Evolutionary conservation across 2,113 vertebrate genomes (phyloP).

Genomic region (Notothenia coriiceps): DNA sequence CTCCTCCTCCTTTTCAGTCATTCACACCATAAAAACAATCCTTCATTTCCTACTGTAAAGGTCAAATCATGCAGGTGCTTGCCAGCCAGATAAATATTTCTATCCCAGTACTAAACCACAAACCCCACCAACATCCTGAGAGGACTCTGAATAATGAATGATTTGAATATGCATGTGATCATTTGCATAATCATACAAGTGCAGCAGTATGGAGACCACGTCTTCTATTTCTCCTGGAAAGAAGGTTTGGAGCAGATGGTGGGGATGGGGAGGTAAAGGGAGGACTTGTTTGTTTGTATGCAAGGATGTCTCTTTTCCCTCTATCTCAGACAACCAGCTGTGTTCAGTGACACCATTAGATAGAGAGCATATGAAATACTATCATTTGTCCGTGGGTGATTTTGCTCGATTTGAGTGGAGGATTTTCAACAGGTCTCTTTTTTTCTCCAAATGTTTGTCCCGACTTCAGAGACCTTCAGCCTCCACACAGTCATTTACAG

Average conservation of each 20-base stretch:
- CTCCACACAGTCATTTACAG: not conserved
- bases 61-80: constrained; percentile 69
- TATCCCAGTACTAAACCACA: constrained; percentile 32
- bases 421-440: constrained; percentile 4
- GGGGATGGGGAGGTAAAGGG: constrained; percentile 8
- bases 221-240: constrained; percentile 59
- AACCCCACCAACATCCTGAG: constrained; percentile 27
- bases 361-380: constrained; percentile 3
- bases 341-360: constrained; percentile 5
- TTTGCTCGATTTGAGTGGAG: constrained; percentile 6
- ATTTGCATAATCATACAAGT: constrained; percentile 68
- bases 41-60: constrained; percentile 63
- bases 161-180: constrained; percentile 77
- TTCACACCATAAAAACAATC: constrained; percentile 59
- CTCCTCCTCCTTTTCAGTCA: constrained; percentile 12
- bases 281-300: constrained; percentile 49
- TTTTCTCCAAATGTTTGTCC: not conserved
- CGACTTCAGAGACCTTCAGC: not conserved
- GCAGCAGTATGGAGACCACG: constrained; percentile 37
- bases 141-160: constrained; percentile 67
- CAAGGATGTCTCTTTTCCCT: constrained; percentile 34
- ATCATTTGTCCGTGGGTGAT: not conserved
- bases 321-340: constrained; percentile 6
- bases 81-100: constrained; percentile 55
- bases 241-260: constrained; percentile 65